These are phyloP conservation scores for Zophobas atratus DNA, from an alignment of 1,140 invertebrate genomes.

Conservation along the genomic window DNA sequence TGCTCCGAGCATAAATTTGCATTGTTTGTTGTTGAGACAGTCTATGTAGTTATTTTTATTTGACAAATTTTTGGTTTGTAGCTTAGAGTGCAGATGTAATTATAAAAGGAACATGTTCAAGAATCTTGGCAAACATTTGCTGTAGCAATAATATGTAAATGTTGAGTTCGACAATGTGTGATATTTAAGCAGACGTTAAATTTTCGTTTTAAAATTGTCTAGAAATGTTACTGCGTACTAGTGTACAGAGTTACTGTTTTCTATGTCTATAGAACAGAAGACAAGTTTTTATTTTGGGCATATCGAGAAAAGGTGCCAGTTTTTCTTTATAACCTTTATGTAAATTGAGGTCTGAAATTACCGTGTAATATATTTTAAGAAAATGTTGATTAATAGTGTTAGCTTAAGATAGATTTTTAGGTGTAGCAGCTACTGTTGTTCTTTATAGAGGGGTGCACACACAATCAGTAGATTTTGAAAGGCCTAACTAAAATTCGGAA, in stretches of 20 bases:
- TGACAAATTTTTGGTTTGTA: conserved; percentile 9
- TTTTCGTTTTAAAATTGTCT: conserved; percentile 47
- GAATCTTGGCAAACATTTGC: conserved; percentile 61
- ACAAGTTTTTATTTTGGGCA: conserved; percentile 21
- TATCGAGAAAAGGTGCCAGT: conserved; percentile 50
- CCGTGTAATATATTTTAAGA: conserved; percentile 51
- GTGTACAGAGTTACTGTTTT: conserved; percentile 56
- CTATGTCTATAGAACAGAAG: conserved; percentile 12
- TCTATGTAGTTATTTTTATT: conserved; percentile 47
- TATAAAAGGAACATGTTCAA: conserved; percentile 38
- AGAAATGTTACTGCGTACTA: conserved; percentile 54
- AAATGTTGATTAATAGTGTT: conserved; percentile 26
- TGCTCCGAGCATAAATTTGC: conserved; percentile 46
- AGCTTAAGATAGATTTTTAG: conserved; percentile 32
- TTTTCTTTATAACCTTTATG: conserved; percentile 57
- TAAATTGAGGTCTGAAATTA: conserved; percentile 50
- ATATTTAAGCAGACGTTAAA: conserved; percentile 55
- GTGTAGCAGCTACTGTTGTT: conserved; percentile 34
- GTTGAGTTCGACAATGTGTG: conserved; percentile 60
- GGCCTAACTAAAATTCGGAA: conserved; percentile 60
- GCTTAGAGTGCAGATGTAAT: conserved; percentile 42
- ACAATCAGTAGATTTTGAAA: conserved; percentile 66
- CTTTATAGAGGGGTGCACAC: conserved; percentile 46
- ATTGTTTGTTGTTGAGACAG: conserved; percentile 49
- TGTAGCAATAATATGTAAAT: conserved; percentile 66